phyloP scores from a whole-genome alignment of 2,113 vertebrate species.

The human region GRCh38 chr21:14353001-14353500 shows the following conservation, averaged over 20 bases:
- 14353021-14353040: background rate
- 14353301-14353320: background rate
- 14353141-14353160: background rate
- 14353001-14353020: background rate
- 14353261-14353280: background rate
- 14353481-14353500: background rate
- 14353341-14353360: conserved; percentile 11
- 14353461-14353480: background rate
- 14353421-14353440: background rate
- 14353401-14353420: background rate
- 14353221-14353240: background rate
- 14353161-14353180: background rate
- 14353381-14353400: background rate
- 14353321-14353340: conserved; percentile 43
- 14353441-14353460: background rate
- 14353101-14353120: background rate
- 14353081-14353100: background rate
- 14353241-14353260: background rate
- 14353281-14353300: background rate
- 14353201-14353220: background rate
- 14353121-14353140: background rate
- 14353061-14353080: background rate
- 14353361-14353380: conserved; percentile 25
- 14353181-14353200: background rate
- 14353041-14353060: background rate